Conservation (phyloP, 2,888 invertebrate species). For the Tuta absoluta region DNA sequence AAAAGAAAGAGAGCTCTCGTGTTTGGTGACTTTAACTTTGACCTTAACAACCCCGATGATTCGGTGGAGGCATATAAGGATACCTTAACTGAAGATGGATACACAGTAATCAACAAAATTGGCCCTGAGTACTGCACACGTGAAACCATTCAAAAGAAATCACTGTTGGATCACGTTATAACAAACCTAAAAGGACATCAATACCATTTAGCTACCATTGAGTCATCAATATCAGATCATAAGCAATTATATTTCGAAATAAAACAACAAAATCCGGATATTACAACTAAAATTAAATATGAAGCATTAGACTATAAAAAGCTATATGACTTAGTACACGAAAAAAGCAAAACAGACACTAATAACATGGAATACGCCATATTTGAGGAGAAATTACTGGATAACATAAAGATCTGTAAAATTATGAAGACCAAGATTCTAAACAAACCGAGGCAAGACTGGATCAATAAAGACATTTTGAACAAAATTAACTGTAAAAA, state of each 20-base stretch:
- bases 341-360: background rate
- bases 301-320: slow-evolving; percentile 4
- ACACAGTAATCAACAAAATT: slow-evolving; percentile 24
- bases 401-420: background rate
- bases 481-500: slow-evolving; percentile 12
- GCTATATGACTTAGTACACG: background rate
- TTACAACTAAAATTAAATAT: background rate
- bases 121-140: slow-evolving; percentile 20
- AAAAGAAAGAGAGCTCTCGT: slow-evolving; percentile 27
- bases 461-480: slow-evolving; percentile 17
- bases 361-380: background rate
- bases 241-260: slow-evolving; percentile 22
- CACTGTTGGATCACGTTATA: background rate
- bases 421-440: slow-evolving; percentile 3
- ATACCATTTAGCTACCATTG: background rate
- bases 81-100: slow-evolving; percentile 28
- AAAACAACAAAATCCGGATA: background rate
- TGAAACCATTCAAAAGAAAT: background rate
- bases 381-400: background rate
- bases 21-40: slow-evolving; percentile 30
- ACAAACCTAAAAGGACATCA: slow-evolving; percentile 6
- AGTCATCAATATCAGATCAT: slow-evolving; percentile 19
- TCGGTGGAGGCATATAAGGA: slow-evolving; percentile 24
- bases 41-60: slow-evolving; percentile 22
- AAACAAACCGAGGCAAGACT: slow-evolving; percentile 22